These are phyloP conservation scores for Micrasema minimum DNA, from an alignment of 1,140 invertebrate genomes.

Conservation along the genomic window DNA sequence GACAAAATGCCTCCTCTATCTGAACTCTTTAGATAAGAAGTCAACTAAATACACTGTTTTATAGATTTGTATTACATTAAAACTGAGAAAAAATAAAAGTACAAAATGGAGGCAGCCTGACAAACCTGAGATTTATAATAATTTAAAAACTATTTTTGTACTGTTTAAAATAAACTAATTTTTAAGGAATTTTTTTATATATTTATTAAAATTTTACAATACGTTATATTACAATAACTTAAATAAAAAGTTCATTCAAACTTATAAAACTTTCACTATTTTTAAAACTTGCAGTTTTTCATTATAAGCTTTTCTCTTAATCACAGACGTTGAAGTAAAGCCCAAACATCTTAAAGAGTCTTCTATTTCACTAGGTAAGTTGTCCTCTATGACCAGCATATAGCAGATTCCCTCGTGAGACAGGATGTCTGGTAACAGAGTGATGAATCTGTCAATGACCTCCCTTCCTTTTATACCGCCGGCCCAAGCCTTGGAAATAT, in stretches of 20 bases:
- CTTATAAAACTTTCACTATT: constrained; percentile 59
- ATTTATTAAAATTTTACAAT: background rate
- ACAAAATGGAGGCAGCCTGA: too few species aligned
- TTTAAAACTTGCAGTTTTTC: constrained; percentile 77
- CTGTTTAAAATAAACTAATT: too few species aligned
- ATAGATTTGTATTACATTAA: too few species aligned
- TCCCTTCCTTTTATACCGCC: constrained; percentile 82
- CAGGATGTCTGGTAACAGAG: constrained; percentile 75
- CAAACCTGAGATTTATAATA: too few species aligned
- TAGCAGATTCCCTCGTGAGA: constrained; percentile 82
- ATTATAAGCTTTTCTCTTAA: constrained; percentile 76
- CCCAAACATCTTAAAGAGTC: constrained; percentile 69
- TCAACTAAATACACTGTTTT: too few species aligned
- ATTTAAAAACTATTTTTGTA: too few species aligned
- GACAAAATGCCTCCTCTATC: too few species aligned
- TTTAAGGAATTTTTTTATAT: background rate
- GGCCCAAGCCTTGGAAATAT: constrained; percentile 82
- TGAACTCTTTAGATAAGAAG: too few species aligned
- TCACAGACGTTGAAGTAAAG: constrained; percentile 72
- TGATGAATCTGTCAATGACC: constrained; percentile 83
- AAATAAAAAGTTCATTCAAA: background rate
- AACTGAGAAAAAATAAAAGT: too few species aligned
- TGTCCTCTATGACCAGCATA: constrained; percentile 86
- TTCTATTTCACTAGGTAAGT: constrained; percentile 81
- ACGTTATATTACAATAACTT: background rate